phyloP scores from a whole-genome alignment of 1,140 invertebrate genomes.

The Fopius arisanus region DNA sequence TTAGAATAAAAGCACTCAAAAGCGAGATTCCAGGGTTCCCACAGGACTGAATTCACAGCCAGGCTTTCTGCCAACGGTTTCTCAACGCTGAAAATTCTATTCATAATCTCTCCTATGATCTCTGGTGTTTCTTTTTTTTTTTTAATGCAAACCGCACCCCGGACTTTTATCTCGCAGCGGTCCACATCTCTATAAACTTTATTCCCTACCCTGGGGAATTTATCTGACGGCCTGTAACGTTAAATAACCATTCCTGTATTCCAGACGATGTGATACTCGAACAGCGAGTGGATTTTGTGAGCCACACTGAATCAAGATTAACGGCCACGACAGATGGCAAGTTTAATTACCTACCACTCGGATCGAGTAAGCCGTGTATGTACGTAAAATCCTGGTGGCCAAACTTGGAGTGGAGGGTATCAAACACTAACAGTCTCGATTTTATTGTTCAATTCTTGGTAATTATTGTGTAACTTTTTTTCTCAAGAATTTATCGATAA shows the following conservation, averaged over 20 bases:
- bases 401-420: constrained; percentile 56
- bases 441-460: constrained; percentile 53
- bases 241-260: not conserved
- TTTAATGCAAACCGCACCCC: not conserved
- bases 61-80: not conserved
- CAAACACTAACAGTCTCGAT: constrained; percentile 52
- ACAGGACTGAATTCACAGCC: not conserved
- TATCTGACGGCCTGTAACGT: not conserved
- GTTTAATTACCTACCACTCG: constrained; percentile 56
- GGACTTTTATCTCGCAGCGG: not conserved
- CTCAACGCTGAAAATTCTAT: not conserved
- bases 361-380: constrained; percentile 56
- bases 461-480: too few relatives aligned
- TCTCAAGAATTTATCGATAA: too few relatives aligned
- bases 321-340: constrained; percentile 50
- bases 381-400: constrained; percentile 61
- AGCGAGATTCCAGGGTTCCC: not conserved
- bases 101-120: not conserved
- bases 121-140: not conserved
- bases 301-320: constrained; percentile 43
- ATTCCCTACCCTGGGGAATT: not conserved
- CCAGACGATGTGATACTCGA: constrained; percentile 41
- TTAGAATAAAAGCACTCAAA: not conserved
- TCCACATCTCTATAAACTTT: not conserved
- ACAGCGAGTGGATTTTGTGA: constrained; percentile 44